Evolutionary conservation across 30 jellyfish, hydroid and myxozoan genomes (phyloP), one percentile per base, ranked within the genome.

Genomic region (Chrysaora quinquecirrha): DNA sequence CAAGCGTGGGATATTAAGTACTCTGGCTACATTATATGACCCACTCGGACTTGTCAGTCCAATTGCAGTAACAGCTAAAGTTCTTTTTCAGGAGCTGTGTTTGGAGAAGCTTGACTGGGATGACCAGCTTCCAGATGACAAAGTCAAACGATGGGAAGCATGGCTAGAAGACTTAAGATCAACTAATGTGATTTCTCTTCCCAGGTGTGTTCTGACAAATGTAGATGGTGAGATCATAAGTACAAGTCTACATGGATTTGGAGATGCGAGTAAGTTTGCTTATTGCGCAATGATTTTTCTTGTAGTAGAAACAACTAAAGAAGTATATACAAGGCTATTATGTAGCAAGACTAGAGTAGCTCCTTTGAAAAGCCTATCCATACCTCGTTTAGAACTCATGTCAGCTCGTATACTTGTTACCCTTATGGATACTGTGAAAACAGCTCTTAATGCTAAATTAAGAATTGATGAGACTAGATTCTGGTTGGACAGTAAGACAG

Each of bases 401-500:
- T 48, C 89, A 11, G 90, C 95, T 32, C 29, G 63, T 3, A 52
- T 76, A 60, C 34, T 78, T 62, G 50, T 63, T 1, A 64, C 28
- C n/a, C 31, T 78, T 27, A 78, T 0, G 80, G 83, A 60, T 61
- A 60, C 28, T 34, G 86, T 76, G 33, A 18, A 1, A 66, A 70
- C 18, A 16, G 88, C 60, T 28, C 77, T 64, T 70, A 64, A 9
- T 11, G 19, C 76, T 11, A 24, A 74, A 50, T 29, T 85, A 16
- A 46, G 38, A 35, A 54, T 72, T 7, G 43, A 73, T 18, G 18
- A 72, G 12, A 54, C 54, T 30, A 34, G 67, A 22, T 83, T 18
- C 47, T 83, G 94, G 82, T 29, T 63, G 48, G 94, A 83, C 73
- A 54, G 88, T 12, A 9, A 48, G 25, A 82, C 77, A 19, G 77